Conservation (phyloP, 2,888 invertebrate genomes). For the Stegana nigrithorax region DNA sequence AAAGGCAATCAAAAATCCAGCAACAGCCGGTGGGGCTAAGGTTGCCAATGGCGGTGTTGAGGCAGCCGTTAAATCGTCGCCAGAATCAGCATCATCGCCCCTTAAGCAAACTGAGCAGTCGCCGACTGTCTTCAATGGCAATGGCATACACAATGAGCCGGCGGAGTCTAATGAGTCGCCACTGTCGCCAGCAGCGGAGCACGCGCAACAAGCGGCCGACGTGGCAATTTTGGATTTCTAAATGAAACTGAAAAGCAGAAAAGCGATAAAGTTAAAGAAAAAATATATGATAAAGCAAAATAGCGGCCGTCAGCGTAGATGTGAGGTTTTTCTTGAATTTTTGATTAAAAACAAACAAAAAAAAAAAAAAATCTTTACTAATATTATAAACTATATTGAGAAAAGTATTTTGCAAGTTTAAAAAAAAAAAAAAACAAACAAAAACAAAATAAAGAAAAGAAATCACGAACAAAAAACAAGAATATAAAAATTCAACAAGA, state of each 20-base stretch:
- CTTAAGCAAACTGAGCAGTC: no score
- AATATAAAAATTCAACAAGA: background rate
- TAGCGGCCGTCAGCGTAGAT: background rate
- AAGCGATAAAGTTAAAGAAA: conserved; percentile 1
- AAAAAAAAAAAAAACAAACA: conserved; percentile 9
- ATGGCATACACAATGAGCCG: conserved; percentile 29
- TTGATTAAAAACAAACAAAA: conserved; percentile 20
- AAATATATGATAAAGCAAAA: conserved; percentile 8
- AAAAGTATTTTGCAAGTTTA: conserved; percentile 41
- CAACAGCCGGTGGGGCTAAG: conserved; percentile 1
- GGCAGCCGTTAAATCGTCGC: background rate
- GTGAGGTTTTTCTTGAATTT: background rate
- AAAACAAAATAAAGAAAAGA: background rate
- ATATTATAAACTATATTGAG: conserved; percentile 58
- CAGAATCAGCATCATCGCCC: no score
- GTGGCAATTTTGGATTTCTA: conserved; percentile 43
- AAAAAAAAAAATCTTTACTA: conserved; percentile 53
- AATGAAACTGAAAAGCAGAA: conserved; percentile 8
- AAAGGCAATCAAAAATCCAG: conserved; percentile 1
- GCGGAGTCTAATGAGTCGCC: conserved; percentile 28
- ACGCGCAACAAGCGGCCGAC: no score
- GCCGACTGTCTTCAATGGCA: no score
- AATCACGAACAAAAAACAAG: background rate
- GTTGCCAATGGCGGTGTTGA: conserved; percentile 34
- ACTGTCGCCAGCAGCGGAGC: no score